These are phyloP conservation scores for Pogonus chalceus DNA, from an alignment of 1,140 invertebrate genomes.

Conservation along the genomic window DNA sequence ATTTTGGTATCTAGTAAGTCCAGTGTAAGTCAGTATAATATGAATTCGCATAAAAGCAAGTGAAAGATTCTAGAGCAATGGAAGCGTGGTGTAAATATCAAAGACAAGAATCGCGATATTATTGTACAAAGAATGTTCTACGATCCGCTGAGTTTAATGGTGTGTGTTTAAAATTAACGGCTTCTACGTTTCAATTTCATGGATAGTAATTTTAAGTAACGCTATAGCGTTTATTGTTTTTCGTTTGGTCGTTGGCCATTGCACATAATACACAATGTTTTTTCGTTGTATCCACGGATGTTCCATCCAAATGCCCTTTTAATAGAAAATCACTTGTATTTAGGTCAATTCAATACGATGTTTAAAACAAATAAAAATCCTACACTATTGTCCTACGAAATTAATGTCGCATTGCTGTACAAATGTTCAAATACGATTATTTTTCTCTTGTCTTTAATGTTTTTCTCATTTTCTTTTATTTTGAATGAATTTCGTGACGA, in stretches of 20 bases:
- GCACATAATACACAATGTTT: constrained; percentile 3
- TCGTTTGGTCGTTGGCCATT: too few species aligned
- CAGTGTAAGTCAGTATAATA: too few species aligned
- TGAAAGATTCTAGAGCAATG: too few species aligned
- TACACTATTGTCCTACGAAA: not conserved
- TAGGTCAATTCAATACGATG: not conserved
- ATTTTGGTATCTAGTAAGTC: too few species aligned
- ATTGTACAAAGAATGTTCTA: too few species aligned
- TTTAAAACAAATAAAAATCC: not conserved
- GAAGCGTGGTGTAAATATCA: too few species aligned
- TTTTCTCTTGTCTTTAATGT: too few species aligned
- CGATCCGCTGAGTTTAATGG: constrained; percentile 14
- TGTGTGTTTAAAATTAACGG: constrained; percentile 18
- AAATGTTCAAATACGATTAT: too few species aligned
- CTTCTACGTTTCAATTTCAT: constrained; percentile 18
- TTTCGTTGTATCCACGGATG: not conserved
- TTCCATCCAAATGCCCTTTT: not conserved
- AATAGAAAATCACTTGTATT: not conserved
- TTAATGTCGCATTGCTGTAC: not conserved
- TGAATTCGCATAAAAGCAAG: too few species aligned
- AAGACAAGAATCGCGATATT: too few species aligned
- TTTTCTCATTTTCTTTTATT: too few species aligned
- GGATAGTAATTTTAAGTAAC: constrained; percentile 6
- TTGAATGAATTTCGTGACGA: too few species aligned
- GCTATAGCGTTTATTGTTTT: not conserved